Evolutionary conservation across 2,113 vertebrate species (phyloP).

Genomic region (Leptobrachium ailaonicum): DNA sequence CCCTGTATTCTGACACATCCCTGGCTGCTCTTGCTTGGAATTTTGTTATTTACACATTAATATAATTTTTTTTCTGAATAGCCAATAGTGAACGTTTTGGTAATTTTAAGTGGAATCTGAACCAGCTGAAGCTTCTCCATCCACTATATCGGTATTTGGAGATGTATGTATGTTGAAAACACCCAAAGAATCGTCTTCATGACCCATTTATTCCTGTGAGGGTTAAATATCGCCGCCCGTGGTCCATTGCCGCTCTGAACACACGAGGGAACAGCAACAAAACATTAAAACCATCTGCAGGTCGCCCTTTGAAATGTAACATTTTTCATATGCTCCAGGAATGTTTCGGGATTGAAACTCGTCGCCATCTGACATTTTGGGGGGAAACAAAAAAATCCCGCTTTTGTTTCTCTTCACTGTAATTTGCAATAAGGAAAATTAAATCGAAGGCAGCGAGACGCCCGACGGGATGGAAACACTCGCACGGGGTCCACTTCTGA

Average conservation of each 20-base stretch:
- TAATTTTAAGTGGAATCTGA: too few species aligned
- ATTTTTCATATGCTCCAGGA: conserved; percentile 32
- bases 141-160: too few species aligned
- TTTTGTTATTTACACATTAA: too few species aligned
- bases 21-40: too few species aligned
- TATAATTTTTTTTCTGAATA: too few species aligned
- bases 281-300: conserved; percentile 35
- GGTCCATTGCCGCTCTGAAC: conserved; percentile 12
- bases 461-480: neutral
- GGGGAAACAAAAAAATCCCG: neutral
- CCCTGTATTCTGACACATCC: too few species aligned
- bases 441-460: conserved; percentile 5
- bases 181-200: too few species aligned
- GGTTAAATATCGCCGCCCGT: neutral
- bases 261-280: conserved; percentile 31
- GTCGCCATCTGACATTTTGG: conserved; percentile 7
- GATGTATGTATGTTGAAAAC: too few species aligned
- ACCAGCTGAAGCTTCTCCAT: too few species aligned
- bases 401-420: conserved; percentile 6
- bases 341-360: conserved; percentile 12
- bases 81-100: too few species aligned
- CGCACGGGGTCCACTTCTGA: neutral
- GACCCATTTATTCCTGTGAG: neutral
- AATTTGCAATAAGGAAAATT: conserved; percentile 16
- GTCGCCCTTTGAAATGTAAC: conserved; percentile 35